Evolutionary conservation across 1,140 invertebrate genomes (phyloP).

Genomic region (Grapholita molesta): DNA sequence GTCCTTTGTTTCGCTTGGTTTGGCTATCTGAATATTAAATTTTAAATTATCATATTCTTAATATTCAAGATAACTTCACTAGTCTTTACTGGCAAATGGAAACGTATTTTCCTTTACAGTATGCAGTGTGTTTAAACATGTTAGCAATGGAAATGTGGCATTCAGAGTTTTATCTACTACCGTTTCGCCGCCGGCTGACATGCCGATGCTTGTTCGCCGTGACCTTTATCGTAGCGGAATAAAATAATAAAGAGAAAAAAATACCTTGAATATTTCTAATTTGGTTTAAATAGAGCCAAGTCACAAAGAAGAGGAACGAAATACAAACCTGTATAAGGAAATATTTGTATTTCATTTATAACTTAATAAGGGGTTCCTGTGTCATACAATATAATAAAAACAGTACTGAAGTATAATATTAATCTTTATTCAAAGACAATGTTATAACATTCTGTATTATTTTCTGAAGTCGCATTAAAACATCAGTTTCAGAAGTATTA

Average conservation of each 20-base stretch:
- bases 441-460: constrained; percentile 48
- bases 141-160: background rate
- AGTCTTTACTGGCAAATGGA: background rate
- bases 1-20: no score
- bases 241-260: background rate
- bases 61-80: no score
- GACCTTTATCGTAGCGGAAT: background rate
- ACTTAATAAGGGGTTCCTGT: background rate
- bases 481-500: constrained; percentile 20
- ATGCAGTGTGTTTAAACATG: background rate
- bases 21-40: no score
- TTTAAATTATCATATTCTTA: no score
- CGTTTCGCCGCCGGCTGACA: background rate
- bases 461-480: constrained; percentile 23
- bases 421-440: constrained; percentile 54
- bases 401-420: constrained; percentile 29
- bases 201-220: background rate
- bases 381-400: background rate
- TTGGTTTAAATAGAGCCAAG: background rate
- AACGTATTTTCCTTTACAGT: background rate
- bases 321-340: no score
- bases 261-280: background rate
- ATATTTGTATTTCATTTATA: no score
- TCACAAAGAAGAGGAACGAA: background rate
- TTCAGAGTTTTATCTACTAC: background rate